Evolutionary conservation across 1,140 invertebrate genomes (phyloP), one percentile per base, ranked within the genome.

Genomic region (Drosophila santomea): DNA sequence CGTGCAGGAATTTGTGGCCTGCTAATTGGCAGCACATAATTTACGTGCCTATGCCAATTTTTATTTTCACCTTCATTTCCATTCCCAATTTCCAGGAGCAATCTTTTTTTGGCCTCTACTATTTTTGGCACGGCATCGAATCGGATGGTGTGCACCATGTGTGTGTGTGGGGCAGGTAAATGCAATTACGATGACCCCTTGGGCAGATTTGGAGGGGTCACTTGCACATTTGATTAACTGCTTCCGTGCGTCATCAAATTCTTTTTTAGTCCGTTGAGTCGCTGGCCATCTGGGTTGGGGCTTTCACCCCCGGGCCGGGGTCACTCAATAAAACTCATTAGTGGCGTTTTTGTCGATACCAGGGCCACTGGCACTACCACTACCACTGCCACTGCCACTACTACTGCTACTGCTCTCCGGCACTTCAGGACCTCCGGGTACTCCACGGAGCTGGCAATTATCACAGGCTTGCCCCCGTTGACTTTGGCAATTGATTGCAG

Each of bases 401-500:
- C 14, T 2, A n/a, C 3, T 15, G 8, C 58, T 59, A 60, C 52
- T 23, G 41, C 38, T 20, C 45, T 15, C n/a, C 5, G 32, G 58
- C 55, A 50, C 44, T 35, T 43, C 17, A 47, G 56, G 44, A 39
- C 17, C 45, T 44, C 39, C 39, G 41, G 55, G 51, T 32, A 32
- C 63, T 54, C 61, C 66, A 58, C 36, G 66, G 68, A 72, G 64
- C 68, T 88, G 83, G 84, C 83, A 88, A 88, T 88, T 88, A 88
- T 89, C 83, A 82, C 76, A 64, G 74, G 80, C 84, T 77, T 66
- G 78, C 67, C 76, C 68, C 83, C 80, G 81, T 89, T 88, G 83
- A 89, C 83, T 88, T 78, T 88, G 84, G 84, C 83, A 88, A 88
- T 88, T 88, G 83, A 88, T 88, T 88, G 83, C 83, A 88, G 84